Evolutionary conservation across 1,140 invertebrate species (phyloP).

Genomic region (Temnothorax longispinosus): DNA sequence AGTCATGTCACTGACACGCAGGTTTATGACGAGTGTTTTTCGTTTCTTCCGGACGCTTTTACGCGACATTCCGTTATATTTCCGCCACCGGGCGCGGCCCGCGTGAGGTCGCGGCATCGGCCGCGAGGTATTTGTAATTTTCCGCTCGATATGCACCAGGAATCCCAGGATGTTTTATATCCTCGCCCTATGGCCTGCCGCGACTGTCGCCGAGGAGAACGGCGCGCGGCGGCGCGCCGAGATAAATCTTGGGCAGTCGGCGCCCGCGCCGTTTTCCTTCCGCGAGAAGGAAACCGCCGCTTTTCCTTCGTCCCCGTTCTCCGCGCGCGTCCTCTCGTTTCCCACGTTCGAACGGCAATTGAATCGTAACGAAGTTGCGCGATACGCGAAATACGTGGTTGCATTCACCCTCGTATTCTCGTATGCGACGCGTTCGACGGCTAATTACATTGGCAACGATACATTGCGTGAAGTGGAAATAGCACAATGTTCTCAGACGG

Average conservation of each 20-base stretch:
- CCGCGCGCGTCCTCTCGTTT: not conserved
- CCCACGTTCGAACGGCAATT: constrained; percentile 17
- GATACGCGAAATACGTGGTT: not conserved
- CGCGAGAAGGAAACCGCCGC: constrained; percentile 52
- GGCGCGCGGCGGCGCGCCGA: constrained; percentile 37
- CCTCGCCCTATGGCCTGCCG: constrained; percentile 30
- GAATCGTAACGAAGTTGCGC: constrained; percentile 35
- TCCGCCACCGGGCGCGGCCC: constrained; percentile 25
- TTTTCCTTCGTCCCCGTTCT: constrained; percentile 2
- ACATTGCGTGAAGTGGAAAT: constrained; percentile 8
- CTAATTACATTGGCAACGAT: constrained; percentile 16
- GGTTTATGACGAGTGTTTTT: constrained; percentile 65
- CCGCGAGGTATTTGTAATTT: constrained; percentile 77
- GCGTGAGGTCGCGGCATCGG: constrained; percentile 58
- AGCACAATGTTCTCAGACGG: not conserved
- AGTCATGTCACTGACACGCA: not conserved
- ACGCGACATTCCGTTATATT: constrained; percentile 27
- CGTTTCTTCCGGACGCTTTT: constrained; percentile 57
- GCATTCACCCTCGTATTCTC: not conserved
- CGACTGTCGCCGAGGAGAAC: constrained; percentile 66
- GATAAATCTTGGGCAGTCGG: constrained; percentile 66
- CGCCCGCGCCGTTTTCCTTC: constrained; percentile 17
- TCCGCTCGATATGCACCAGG: constrained; percentile 69
- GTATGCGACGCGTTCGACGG: constrained; percentile 28
- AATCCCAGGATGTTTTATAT: constrained; percentile 70